These are phyloP conservation scores for Dicerorhinus sumatrensis DNA, from an alignment of 2,113 vertebrate genomes.

Conservation along the genomic window DNA sequence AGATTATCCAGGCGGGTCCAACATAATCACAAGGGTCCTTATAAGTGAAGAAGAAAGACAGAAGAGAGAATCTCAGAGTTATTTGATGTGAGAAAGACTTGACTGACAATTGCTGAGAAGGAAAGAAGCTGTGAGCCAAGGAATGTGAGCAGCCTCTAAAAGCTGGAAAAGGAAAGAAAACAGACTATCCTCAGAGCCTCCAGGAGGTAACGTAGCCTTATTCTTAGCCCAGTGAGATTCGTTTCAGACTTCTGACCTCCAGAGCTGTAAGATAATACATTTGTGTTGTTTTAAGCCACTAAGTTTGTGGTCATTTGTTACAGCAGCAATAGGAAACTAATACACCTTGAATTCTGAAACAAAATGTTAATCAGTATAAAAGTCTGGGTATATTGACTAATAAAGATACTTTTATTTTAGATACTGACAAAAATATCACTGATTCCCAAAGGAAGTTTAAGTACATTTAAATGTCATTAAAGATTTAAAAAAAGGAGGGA, in stretches of 20 bases:
- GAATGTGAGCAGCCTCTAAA: neutral
- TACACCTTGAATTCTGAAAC: neutral
- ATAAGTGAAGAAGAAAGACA: neutral
- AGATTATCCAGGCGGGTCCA: neutral
- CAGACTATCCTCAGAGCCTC: neutral
- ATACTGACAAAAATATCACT: neutral
- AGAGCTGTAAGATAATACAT: neutral
- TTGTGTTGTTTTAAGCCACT: neutral
- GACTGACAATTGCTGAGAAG: neutral
- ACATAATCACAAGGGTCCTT: neutral
- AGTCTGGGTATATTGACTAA: neutral
- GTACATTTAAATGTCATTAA: neutral
- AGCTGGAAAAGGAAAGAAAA: neutral
- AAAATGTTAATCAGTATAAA: neutral
- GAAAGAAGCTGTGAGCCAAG: neutral
- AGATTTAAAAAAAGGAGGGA: neutral
- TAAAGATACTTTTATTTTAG: constrained; percentile 5
- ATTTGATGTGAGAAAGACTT: neutral
- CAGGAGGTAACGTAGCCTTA: neutral
- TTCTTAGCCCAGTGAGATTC: neutral
- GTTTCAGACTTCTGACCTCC: neutral
- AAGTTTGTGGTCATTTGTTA: neutral
- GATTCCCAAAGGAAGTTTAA: neutral
- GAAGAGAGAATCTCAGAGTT: neutral
- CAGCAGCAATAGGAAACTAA: neutral